Conservation (phyloP, 2,888 invertebrate species). For the Carabus problematicus region DNA sequence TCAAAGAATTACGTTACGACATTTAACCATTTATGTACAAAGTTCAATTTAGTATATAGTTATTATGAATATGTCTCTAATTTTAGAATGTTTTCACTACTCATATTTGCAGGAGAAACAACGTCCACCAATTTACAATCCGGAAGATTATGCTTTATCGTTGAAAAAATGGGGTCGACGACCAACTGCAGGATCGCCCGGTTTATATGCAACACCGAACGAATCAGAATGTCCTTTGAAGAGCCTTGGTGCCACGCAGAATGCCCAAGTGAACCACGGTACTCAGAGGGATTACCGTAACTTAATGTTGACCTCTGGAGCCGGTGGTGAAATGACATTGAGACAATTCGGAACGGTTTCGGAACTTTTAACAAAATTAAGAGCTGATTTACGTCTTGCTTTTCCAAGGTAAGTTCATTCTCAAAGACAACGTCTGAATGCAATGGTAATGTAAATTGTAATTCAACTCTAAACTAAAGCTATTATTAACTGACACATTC, state of each 20-base stretch:
- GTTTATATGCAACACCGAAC: slow-evolving; percentile 50
- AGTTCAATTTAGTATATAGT: no score
- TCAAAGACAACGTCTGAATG: neutral
- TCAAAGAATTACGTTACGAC: no score
- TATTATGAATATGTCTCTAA: no score
- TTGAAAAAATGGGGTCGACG: slow-evolving; percentile 82
- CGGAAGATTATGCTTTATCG: slow-evolving; percentile 85
- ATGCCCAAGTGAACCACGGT: neutral
- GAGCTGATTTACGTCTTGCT: slow-evolving; percentile 84
- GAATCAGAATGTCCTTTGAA: neutral
- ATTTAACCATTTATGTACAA: no score
- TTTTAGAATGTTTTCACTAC: no score
- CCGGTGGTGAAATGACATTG: slow-evolving; percentile 84
- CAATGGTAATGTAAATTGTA: no score
- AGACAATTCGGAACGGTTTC: slow-evolving; percentile 87
- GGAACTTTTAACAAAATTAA: slow-evolving; percentile 84
- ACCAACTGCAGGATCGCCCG: slow-evolving; percentile 58
- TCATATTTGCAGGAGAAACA: slow-evolving; percentile 80
- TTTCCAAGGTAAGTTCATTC: slow-evolving; percentile 77
- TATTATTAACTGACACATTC: no score
- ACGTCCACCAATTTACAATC: slow-evolving; percentile 87
- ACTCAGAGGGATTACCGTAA: slow-evolving; percentile 63
- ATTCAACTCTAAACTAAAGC: no score
- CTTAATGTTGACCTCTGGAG: slow-evolving; percentile 69
- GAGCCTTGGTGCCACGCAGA: neutral